Percentiles rank a stretch among this genome's conserved stretches.
These are phyloP conservation scores for Drosophila santomea DNA, from an alignment of 1,140 invertebrate species.

Conservation along the genomic window DNA sequence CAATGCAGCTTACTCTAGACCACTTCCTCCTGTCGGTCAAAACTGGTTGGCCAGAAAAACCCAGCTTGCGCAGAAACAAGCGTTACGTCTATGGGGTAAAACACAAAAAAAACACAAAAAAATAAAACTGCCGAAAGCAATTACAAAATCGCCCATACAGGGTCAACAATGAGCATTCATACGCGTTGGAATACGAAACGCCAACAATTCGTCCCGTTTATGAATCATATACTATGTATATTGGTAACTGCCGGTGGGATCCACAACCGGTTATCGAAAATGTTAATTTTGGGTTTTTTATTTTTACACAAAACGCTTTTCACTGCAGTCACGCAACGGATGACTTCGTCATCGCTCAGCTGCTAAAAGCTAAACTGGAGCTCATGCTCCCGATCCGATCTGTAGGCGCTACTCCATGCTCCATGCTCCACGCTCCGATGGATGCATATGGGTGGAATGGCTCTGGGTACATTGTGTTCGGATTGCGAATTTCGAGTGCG, in stretches of 20 bases:
- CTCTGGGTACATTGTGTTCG: constrained; percentile 47
- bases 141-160: constrained; percentile 78
- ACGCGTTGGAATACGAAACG: constrained; percentile 52
- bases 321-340: constrained; percentile 64
- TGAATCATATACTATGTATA: constrained; percentile 63
- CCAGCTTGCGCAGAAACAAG: constrained; percentile 17
- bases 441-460: constrained; percentile 33
- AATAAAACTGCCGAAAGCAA: constrained; percentile 28
- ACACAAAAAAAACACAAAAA: constrained; percentile 5
- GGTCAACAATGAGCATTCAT: constrained; percentile 57
- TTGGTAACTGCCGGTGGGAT: constrained; percentile 31
- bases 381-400: constrained; percentile 25
- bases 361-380: constrained; percentile 42
- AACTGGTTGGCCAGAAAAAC: constrained; percentile 27
- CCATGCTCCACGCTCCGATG: constrained; percentile 53
- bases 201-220: constrained; percentile 49
- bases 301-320: constrained; percentile 48
- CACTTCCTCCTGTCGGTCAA: constrained; percentile 12
- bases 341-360: constrained; percentile 62
- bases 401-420: constrained; percentile 49
- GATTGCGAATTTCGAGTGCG: constrained; percentile 73
- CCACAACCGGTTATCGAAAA: constrained; percentile 63
- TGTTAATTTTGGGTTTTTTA: constrained; percentile 69
- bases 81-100: constrained; percentile 15
- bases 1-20: constrained; percentile 14